Conservation (phyloP, 2,888 invertebrate species). For the Leptinotarsa juncta region DNA sequence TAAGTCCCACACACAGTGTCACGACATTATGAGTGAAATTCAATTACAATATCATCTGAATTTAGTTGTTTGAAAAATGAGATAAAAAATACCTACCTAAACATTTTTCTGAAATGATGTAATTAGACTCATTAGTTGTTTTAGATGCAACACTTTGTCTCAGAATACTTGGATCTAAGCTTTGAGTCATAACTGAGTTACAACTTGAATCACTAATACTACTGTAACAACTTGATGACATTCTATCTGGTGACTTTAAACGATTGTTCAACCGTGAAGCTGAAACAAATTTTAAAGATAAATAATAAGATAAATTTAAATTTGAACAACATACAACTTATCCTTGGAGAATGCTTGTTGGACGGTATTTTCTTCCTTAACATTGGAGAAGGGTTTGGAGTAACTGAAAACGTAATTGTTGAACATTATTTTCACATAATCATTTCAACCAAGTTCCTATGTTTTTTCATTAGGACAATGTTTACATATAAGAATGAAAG, state of each 20-base stretch:
- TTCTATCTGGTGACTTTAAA: slow-evolving; percentile 77
- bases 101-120: slow-evolving; percentile 54
- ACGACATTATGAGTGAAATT: too few relatives aligned
- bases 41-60: too few relatives aligned
- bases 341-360: slow-evolving; percentile 66
- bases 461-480: too few relatives aligned
- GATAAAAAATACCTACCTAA: slow-evolving; percentile 52
- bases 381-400: slow-evolving; percentile 60
- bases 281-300: slow-evolving; percentile 41
- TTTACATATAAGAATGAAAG: too few relatives aligned
- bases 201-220: slow-evolving; percentile 54
- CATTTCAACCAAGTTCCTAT: too few relatives aligned
- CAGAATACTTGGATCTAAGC: slow-evolving; percentile 72
- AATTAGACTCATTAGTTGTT: slow-evolving; percentile 48
- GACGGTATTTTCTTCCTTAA: slow-evolving; percentile 68
- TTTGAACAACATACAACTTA: slow-evolving; percentile 62
- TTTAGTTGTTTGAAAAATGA: not conserved
- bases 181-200: slow-evolving; percentile 71
- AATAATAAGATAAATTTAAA: slow-evolving; percentile 6
- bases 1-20: too few relatives aligned
- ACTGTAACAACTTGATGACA: slow-evolving; percentile 78
- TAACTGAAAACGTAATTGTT: slow-evolving; percentile 48
- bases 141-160: slow-evolving; percentile 62
- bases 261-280: slow-evolving; percentile 65
- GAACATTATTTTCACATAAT: slow-evolving; percentile 34